These are phyloP conservation scores for Octopus bimaculoides DNA, from an alignment of 1,140 invertebrate genomes.

Conservation along the genomic window DNA sequence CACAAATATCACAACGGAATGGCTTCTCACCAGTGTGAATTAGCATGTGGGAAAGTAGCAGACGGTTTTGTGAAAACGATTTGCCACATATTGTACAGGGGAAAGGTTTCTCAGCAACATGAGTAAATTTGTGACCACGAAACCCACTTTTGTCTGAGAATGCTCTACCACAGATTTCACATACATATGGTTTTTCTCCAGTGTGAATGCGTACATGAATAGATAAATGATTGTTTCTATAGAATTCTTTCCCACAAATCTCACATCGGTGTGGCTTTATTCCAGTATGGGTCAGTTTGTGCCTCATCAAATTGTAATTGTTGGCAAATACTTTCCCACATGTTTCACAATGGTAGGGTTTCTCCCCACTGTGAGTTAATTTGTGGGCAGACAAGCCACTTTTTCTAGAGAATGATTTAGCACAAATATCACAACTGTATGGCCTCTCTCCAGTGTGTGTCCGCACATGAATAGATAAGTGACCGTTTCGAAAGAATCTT, in stretches of 20 bases:
- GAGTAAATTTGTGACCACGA: slow-evolving; percentile 13
- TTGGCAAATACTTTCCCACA: slow-evolving; percentile 19
- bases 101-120: slow-evolving; percentile 6
- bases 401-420: slow-evolving; percentile 18
- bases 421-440: slow-evolving; percentile 22
- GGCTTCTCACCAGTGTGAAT: neutral
- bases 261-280: slow-evolving; percentile 18
- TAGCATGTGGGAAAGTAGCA: neutral
- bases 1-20: neutral
- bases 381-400: slow-evolving; percentile 16
- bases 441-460: slow-evolving; percentile 20
- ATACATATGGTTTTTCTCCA: slow-evolving; percentile 24
- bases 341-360: slow-evolving; percentile 16
- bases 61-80: neutral
- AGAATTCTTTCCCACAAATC: slow-evolving; percentile 20
- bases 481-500: slow-evolving; percentile 15
- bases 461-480: slow-evolving; percentile 16
- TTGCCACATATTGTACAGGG: neutral
- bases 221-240: slow-evolving; percentile 4
- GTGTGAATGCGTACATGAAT: slow-evolving; percentile 22
- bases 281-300: slow-evolving; percentile 19
- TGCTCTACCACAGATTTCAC: slow-evolving; percentile 20
- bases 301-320: slow-evolving; percentile 13
- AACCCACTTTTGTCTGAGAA: slow-evolving; percentile 17
- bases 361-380: slow-evolving; percentile 15